Percentiles rank a stretch among this genome's conserved stretches.
phyloP scores from a whole-genome alignment of 2,888 invertebrate genomes.

The Coremacera marginata region DNA sequence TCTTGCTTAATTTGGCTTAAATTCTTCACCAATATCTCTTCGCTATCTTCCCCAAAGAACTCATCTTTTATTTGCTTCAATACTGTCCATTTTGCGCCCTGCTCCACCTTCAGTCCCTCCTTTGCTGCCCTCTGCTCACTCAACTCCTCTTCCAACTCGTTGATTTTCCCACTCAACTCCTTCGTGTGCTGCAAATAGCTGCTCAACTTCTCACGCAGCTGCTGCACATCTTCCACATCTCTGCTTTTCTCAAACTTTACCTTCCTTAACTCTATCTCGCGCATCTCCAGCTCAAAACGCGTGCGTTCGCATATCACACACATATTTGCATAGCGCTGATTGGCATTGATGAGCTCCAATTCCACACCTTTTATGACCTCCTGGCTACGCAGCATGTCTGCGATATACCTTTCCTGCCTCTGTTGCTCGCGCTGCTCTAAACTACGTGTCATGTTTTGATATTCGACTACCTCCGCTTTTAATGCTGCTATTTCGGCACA shows the following conservation, averaged over 20 bases:
- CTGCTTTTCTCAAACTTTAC: conserved; percentile 50
- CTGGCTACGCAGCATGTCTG: conserved; percentile 44
- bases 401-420: conserved; percentile 45
- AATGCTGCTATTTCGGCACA: conserved; percentile 27
- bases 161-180: conserved; percentile 47
- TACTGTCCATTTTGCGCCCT: background rate
- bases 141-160: conserved; percentile 47
- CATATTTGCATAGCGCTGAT: conserved; percentile 54
- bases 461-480: conserved; percentile 19
- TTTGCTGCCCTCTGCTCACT: conserved; percentile 3
- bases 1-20: background rate
- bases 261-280: conserved; percentile 52
- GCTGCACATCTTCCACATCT: conserved; percentile 49
- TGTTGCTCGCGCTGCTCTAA: conserved; percentile 16
- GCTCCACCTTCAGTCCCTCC: background rate
- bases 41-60: too few relatives aligned
- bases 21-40: background rate
- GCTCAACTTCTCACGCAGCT: conserved; percentile 51
- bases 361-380: conserved; percentile 46
- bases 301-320: conserved; percentile 57
- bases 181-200: conserved; percentile 51
- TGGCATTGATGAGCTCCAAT: conserved; percentile 51
- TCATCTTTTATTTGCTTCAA: background rate
- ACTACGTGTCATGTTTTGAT: conserved; percentile 1
- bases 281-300: conserved; percentile 52